A percentile compares a stretch with the other conserved stretches of the same genome.
These are phyloP conservation scores for Thymelicus sylvestris DNA, from an alignment of 2,888 invertebrate genomes.

Conservation along the genomic window DNA sequence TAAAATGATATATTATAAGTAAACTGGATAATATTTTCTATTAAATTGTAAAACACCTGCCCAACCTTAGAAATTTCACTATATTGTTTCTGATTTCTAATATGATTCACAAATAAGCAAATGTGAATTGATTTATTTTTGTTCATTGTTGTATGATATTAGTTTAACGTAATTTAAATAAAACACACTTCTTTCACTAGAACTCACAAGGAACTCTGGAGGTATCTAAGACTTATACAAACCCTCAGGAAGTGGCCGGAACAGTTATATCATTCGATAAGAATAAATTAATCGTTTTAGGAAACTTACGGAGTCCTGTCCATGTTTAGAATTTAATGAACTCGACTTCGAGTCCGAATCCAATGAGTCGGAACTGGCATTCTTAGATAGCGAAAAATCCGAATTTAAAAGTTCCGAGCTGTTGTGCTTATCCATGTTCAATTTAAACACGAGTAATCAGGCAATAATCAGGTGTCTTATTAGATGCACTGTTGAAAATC, in stretches of 20 bases:
- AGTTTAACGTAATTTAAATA: conserved; percentile 15
- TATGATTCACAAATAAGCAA: conserved; percentile 74
- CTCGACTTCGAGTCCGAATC: conserved; percentile 94
- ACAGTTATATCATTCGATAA: conserved; percentile 62
- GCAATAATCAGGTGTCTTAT: background rate
- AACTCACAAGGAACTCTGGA: conserved; percentile 28
- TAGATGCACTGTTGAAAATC: background rate
- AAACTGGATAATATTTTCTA: background rate
- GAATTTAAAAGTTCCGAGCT: conserved; percentile 87
- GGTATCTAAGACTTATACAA: conserved; percentile 42
- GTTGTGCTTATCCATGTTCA: conserved; percentile 86
- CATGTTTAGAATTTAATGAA: conserved; percentile 93
- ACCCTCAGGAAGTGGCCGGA: conserved; percentile 65
- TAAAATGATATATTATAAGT: too few relatives aligned
- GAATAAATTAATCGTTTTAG: conserved; percentile 79
- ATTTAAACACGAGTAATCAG: background rate
- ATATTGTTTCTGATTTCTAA: conserved; percentile 66
- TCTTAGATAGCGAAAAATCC: conserved; percentile 88
- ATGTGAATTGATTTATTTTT: conserved; percentile 65
- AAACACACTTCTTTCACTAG: conserved; percentile 35
- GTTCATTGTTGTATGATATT: conserved; percentile 52
- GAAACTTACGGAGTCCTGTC: conserved; percentile 91
- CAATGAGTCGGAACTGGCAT: conserved; percentile 92
- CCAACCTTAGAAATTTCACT: conserved; percentile 67
- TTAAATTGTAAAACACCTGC: conserved; percentile 25